Conservation (phyloP, 2,113 vertebrate genomes). For the Peromyscus californicus region DNA sequence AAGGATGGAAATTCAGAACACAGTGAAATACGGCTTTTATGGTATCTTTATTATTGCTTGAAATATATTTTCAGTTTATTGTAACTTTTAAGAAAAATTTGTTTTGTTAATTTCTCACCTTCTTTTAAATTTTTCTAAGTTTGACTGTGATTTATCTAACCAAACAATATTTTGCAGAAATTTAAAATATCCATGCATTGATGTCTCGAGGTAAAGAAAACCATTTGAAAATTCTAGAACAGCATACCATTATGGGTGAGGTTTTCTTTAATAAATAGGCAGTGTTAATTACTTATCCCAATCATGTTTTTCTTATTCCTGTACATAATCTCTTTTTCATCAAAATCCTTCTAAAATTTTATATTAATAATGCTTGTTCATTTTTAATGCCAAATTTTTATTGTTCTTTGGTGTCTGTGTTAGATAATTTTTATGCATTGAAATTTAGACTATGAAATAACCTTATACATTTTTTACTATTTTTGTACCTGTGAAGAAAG, state of each 20-base stretch:
- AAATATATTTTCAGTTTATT: neutral
- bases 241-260: neutral
- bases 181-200: neutral
- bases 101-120: neutral
- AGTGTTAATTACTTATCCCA: neutral
- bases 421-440: neutral
- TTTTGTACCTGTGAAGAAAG: neutral
- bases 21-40: neutral
- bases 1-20: neutral
- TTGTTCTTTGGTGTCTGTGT: neutral
- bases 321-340: neutral
- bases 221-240: neutral
- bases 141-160: neutral
- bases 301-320: neutral
- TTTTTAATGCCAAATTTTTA: neutral
- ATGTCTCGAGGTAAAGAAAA: neutral
- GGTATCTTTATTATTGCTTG: fast-evolving
- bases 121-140: neutral
- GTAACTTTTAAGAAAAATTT: neutral
- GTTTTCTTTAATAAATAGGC: neutral
- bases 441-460: neutral
- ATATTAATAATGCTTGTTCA: neutral
- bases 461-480: neutral
- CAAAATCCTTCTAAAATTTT: neutral
- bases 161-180: neutral